Base-by-base conservation (phyloP, 2,113 vertebrate species). In the Lichenostomus cassidix region DNA sequence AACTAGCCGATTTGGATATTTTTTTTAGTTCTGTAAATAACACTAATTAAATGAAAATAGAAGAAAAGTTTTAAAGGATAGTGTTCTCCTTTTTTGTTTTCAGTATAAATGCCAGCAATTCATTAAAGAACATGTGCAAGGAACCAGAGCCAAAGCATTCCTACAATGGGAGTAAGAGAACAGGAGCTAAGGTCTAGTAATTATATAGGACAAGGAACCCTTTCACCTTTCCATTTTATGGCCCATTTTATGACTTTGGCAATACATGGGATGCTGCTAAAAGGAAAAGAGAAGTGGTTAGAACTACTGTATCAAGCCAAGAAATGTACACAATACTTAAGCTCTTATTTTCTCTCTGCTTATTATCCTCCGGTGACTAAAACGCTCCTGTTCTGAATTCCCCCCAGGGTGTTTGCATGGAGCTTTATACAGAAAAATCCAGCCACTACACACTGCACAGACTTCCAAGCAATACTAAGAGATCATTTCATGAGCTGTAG, bases 141-240 rank as follows among this genome's bases (percentile, higher is more conserved):
- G 67, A 96, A 62, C 44, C 83, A 78, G 53, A 83, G 68, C 92
- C 2, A 10, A 87, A 83, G 68, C 62, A 33, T 83, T 75, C 41
- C 47, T 80, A 83, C 73, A 92, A 77, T 18, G 63, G 70, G 42
- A 64, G 27, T 69, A 67, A 85, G 63, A 49, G 63, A 89, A 86
- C 82, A 91, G 89, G 42, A 91, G 70, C 56, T 74, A 79, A 92
- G 83, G 63, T 84, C 78, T 86, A 76, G 41, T 84, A 88, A 89
- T 90, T 82, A 94, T 49, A 68, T 11, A 63, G 56, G 82, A 93
- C 86, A 94, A 86, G 79, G 20, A 90, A 35, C 44, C 44, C 80
- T 87, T 90, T 95, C 75, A 91, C 94, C 80, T 92, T 80, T 81
- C 77, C 22, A 73, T 80, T 92, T 96, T 59, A 89, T 53, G 35